Conservation (phyloP, 2,888 invertebrate genomes). For the Platypus cylindrus region DNA sequence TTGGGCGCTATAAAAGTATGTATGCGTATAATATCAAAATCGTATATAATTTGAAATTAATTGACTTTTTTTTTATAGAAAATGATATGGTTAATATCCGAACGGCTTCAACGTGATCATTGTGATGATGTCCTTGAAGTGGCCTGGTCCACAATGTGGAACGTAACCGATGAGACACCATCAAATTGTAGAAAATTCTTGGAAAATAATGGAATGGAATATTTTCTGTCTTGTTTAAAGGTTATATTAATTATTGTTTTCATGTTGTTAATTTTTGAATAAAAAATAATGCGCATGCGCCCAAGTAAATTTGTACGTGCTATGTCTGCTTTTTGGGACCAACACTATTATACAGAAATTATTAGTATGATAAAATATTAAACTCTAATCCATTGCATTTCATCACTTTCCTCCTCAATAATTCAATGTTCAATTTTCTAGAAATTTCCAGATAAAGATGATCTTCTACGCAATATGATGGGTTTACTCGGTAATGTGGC, state of each 20-base stretch:
- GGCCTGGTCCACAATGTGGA: conserved; percentile 99
- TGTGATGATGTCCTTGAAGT: conserved; percentile 96
- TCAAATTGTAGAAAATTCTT: conserved; percentile 87
- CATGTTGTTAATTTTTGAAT: not conserved
- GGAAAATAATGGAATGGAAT: conserved; percentile 76
- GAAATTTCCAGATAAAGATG: conserved; percentile 80
- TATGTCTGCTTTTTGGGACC: no score
- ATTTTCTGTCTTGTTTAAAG: conserved; percentile 77
- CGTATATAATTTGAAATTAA: no score
- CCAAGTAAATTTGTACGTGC: no score
- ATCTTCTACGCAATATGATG: conserved; percentile 95
- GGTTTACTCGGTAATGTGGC: conserved; percentile 92
- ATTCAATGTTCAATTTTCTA: conserved; percentile 31
- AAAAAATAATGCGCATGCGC: no score
- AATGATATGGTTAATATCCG: conserved; percentile 79
- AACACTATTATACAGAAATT: not conserved
- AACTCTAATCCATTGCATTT: not conserved
- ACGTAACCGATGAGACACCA: conserved; percentile 92
- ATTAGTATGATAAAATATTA: no score
- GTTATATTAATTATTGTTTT: conserved; percentile 38
- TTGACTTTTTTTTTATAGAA: conserved; percentile 39
- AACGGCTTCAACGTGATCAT: conserved; percentile 58
- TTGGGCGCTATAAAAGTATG: conserved; percentile 72
- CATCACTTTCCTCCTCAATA: not conserved
- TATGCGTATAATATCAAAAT: not conserved